phyloP scores from a whole-genome alignment of 2,888 invertebrate genomes.

The Nasonovia ribisnigri region DNA sequence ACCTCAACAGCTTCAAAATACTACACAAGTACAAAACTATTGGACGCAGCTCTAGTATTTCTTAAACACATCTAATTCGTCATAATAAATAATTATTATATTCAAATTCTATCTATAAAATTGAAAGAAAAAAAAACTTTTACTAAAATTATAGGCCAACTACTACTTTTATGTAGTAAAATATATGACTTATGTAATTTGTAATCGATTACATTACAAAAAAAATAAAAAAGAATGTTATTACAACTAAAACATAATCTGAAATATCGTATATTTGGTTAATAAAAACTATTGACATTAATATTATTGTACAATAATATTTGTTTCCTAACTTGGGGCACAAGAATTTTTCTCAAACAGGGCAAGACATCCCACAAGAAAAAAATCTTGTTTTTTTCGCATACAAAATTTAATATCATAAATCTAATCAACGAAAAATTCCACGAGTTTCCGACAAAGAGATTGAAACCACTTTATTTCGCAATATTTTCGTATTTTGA shows the following conservation, averaged over 20 bases:
- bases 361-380: background rate
- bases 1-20: background rate
- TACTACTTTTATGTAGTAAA: background rate
- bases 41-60: background rate
- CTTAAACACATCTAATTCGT: background rate
- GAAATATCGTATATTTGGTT: background rate
- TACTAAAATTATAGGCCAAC: background rate
- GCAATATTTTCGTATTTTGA: background rate
- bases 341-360: background rate
- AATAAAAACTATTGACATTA: background rate
- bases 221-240: background rate
- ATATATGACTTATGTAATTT: background rate
- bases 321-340: background rate
- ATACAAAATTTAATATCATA: constrained; percentile 1
- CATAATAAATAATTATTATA: background rate
- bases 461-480: constrained; percentile 4
- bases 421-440: constrained; percentile 4
- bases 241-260: background rate
- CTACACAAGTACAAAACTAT: background rate
- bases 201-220: background rate
- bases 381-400: background rate
- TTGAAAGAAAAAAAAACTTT: background rate
- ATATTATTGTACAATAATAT: background rate
- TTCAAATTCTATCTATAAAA: background rate
- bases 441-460: background rate